phyloP scores from a whole-genome alignment of 64 coral and sea anemone genomes.

The Montipora cactus region DNA sequence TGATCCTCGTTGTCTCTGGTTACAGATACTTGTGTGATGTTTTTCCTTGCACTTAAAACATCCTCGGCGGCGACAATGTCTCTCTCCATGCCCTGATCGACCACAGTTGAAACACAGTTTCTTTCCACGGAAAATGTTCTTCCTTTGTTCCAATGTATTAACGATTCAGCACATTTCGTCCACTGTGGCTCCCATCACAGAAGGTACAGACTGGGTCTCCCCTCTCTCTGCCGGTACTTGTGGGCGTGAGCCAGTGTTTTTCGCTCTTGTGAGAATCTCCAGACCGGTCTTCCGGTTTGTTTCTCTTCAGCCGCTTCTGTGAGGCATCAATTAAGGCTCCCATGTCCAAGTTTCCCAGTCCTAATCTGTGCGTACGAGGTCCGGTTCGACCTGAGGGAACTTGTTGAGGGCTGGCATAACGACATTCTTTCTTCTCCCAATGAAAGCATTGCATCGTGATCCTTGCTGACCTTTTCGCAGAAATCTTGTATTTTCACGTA shows the following conservation, averaged over 20 bases:
- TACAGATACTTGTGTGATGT: slow-evolving; percentile 64
- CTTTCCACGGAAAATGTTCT: slow-evolving; percentile 55
- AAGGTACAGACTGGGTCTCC: slow-evolving; percentile 33
- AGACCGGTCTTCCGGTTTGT: slow-evolving; percentile 54
- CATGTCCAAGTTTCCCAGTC: slow-evolving; percentile 85
- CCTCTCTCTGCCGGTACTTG: neutral
- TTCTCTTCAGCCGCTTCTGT: slow-evolving; percentile 74
- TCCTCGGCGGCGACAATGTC: slow-evolving; percentile 45
- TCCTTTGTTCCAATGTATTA: slow-evolving; percentile 36
- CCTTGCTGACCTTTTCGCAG: slow-evolving; percentile 63
- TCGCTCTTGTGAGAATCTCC: slow-evolving; percentile 43
- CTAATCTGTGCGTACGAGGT: slow-evolving; percentile 73
- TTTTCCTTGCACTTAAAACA: slow-evolving; percentile 61
- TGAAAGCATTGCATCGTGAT: slow-evolving; percentile 49
- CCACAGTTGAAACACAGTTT: slow-evolving; percentile 67
- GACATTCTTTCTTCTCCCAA: slow-evolving; percentile 44
- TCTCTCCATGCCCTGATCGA: slow-evolving; percentile 21
- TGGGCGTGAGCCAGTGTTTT: slow-evolving; percentile 45
- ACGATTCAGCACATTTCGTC: slow-evolving; percentile 23
- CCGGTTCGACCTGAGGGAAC: slow-evolving; percentile 78
- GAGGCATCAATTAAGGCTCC: slow-evolving; percentile 44
- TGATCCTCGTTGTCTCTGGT: neutral
- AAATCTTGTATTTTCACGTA: slow-evolving; percentile 49
- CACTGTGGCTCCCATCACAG: slow-evolving; percentile 68
- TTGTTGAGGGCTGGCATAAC: slow-evolving; percentile 67